Evolutionary conservation across 2,888 invertebrate species (phyloP), one percentile per base, ranked within the genome.

Genomic region (Lissocephala sabroskyi): DNA sequence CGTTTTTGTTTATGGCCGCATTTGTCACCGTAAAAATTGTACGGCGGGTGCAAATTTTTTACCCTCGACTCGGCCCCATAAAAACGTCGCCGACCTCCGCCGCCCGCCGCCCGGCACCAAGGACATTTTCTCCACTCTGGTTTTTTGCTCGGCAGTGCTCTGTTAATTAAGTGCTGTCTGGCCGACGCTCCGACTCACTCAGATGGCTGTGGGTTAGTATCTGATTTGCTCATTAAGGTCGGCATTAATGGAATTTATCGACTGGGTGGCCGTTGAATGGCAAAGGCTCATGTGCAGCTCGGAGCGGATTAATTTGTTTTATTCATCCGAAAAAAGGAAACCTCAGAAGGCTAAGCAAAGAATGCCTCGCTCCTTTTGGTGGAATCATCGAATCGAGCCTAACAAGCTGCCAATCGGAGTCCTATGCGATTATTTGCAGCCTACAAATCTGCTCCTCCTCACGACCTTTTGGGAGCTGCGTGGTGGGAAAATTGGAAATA

Each of bases 1-100:
- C 70, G 68, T 73, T 67, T 73, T 67, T 67, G 65, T 67, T 67
- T 67, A 67, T 73, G 56, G 65, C 56, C 71, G 64, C 71, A 65
- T 65, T 65, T 65, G 67, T 65, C 71, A 65, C 71, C 41, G 65
- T 56, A 65, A n/a, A n/a, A 65, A 65, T 65, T 65, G 65, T 65
- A 66, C 59, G 71, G 50, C 35, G 35, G 14, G 49, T 45, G 36
- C n/a, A 32, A 40, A 36, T 32, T 33, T 73, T 73, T 67, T 68
- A 59, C 73, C 73, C 71, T 65, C 11, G 17, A 7, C 40, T 3
- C 32, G 52, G 37, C 57, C 52, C 57, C 57, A 57, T 57, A 57
- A 57, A 57, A 57, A 37, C 52, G 56, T 59, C 56, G n/a, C n/a
- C n/a, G n/a, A n/a, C n/a, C n/a, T 56, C 47, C 41, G 37, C 49